Evolutionary conservation across 1,140 invertebrate genomes (phyloP), one percentile per base, ranked within the genome.

Genomic region (Tetramorium parvispinum): DNA sequence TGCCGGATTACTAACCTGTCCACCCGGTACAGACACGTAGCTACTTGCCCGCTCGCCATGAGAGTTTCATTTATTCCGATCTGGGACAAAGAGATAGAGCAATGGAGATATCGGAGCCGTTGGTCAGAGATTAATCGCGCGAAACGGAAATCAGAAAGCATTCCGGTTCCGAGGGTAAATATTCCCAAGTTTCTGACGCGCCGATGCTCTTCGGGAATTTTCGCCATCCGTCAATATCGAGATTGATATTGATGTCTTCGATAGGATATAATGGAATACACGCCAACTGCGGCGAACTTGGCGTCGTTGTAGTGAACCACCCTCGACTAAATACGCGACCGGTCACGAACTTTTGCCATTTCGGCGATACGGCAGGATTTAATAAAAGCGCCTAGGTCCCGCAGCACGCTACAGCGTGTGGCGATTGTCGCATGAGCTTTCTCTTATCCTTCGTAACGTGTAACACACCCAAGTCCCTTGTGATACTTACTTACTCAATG

Each of bases 261-360:
- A 40, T 53, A 43, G 0, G 37, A 55, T 11, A 82, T 51, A 46
- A 68, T 51, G 40, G 46, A 78, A 83, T 86, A 61, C 49, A 49
- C 51, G 40, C 79, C 66, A 86, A 59, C 68, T 66, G 89, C 65
- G 85, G 27, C 13, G 53, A 61, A 73, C 40, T 82, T 71, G 32
- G 32, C 85, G 27, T 76, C 83, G 61, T 40, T 40, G 27, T 21
- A 24, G 21, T 40, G 61, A 87, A 81, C 66, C 57, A 85, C 18
- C 18, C 24, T 16, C 27, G 61, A 32, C 81, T 91, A 92, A 93
- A 92, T 93, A 90, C 76, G 66, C 63, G 86, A 85, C 55, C 83
- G 85, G 88, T 89, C 85, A 78, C 87, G 85, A 94, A 94, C 92
- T 94, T 94, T 93, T 89, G 89, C 90, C 90, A 91, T 94, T 91